Evolutionary conservation across 2,888 invertebrate species (phyloP), one percentile per base, ranked within the genome.

Genomic region (Pristionchus exspectatus): DNA sequence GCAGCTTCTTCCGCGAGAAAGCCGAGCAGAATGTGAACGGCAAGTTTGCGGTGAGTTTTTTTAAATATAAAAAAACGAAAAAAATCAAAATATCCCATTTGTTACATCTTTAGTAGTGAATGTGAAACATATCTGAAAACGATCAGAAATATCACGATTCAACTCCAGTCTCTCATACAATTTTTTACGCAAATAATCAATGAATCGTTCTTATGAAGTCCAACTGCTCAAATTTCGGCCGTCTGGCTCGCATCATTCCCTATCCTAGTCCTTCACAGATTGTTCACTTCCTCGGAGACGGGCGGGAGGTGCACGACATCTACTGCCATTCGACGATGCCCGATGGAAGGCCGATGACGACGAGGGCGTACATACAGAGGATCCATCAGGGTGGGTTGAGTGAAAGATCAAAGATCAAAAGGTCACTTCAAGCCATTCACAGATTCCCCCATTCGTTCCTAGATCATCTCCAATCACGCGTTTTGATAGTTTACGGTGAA

Each of bases 261-360:
- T 16, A 69, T 27, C 12, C 27, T 12, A 9, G n/a, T 27, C 50
- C 74, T 27, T 54, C 92, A 7, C 33, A 93, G 94, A 91, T 94
- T 3, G 91, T 94, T 66, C 94, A 95, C 91, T 95, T 95, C 89
- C 87, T 95, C 38, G 94, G 93, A 0, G 93, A 94, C 85, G 90
- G 92, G 3, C 90, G 93, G 56, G 90, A 94, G 85, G 91, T 92
- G 56, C 94, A 94, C 90, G 92, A 93, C 4, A 81, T 94, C 33
- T 95, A 94, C 90, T 93, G 93, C 63, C 69, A 85, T 24, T 92
- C 91, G 56, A 89, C 84, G 59, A 83, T 90, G 77, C 27, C 27
- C 16, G 56, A 90, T 50, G 93, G 93, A 27, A 66, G 90, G n/a
- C 88, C 63, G 77, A 12, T 91, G 66, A 87, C 89, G 18, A 84